Evolutionary conservation across 2,113 vertebrate species (phyloP).

Genomic region (Lanius ludovicianus): DNA sequence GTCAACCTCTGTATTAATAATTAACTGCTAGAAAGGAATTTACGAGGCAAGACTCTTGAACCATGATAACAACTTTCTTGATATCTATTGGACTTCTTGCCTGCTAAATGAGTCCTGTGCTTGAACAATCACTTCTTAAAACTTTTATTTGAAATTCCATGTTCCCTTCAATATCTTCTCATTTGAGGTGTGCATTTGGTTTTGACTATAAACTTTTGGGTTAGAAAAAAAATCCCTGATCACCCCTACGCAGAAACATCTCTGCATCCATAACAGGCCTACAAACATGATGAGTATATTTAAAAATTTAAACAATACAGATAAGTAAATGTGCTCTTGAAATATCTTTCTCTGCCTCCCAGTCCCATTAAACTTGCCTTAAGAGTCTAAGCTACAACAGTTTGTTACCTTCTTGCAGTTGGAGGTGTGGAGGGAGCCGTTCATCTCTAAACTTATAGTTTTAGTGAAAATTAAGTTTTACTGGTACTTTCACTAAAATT

Average conservation of each 20-base stretch:
- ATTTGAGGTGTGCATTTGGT: background rate
- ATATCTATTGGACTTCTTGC: background rate
- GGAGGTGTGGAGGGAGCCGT: background rate
- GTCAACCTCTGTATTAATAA: background rate
- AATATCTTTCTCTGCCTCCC: background rate
- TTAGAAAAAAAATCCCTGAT: background rate
- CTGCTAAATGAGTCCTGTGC: background rate
- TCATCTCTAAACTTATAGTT: slow-evolving; percentile 1
- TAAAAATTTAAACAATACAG: background rate
- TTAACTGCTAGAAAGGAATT: background rate
- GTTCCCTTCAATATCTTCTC: background rate
- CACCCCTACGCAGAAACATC: background rate
- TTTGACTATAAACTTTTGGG: background rate
- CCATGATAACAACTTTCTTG: background rate
- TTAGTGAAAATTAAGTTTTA: slow-evolving; percentile 44
- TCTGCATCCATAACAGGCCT: background rate
- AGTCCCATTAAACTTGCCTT: background rate
- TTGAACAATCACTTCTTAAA: background rate
- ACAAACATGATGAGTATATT: background rate
- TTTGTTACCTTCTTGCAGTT: background rate
- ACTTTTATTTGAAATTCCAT: background rate
- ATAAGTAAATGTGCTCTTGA: background rate
- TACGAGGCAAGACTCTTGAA: background rate
- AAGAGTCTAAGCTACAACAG: background rate
- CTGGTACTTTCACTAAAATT: slow-evolving; percentile 20